Percentiles rank a stretch among this genome's conserved stretches.
phyloP scores from a whole-genome alignment of 1,140 invertebrate genomes.

The Brachionus rotundiformis region DNA sequence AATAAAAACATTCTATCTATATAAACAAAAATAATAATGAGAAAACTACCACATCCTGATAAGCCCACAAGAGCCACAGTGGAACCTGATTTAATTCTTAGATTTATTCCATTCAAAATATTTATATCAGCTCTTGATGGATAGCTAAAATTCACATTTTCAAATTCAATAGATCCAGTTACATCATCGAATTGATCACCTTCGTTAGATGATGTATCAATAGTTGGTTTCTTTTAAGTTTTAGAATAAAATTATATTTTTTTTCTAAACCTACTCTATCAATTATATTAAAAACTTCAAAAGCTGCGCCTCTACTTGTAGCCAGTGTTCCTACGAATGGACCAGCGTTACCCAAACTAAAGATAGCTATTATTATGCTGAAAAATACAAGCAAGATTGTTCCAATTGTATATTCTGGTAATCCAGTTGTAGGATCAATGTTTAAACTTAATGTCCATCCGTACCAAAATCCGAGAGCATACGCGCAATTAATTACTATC shows the following conservation, averaged over 20 bases:
- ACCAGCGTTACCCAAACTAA: slow-evolving; percentile 79
- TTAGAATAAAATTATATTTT: slow-evolving; percentile 74
- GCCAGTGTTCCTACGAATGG: slow-evolving; percentile 78
- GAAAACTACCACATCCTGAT: too few species aligned
- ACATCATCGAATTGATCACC: slow-evolving; percentile 66
- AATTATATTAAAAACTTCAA: slow-evolving; percentile 75
- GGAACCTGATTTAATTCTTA: slow-evolving; percentile 81
- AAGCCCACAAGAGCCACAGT: slow-evolving; percentile 82
- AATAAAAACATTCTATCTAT: too few species aligned
- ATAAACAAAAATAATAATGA: too few species aligned
- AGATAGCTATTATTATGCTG: slow-evolving; percentile 77
- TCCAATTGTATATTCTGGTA: slow-evolving; percentile 40
- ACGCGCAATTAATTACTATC: slow-evolving; percentile 30
- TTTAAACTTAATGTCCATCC: slow-evolving; percentile 25
- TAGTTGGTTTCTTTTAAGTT: slow-evolving; percentile 69
- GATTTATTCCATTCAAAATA: slow-evolving; percentile 70
- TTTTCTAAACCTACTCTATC: slow-evolving; percentile 77
- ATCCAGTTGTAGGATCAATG: slow-evolving; percentile 1
- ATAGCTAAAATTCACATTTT: slow-evolving; percentile 81
- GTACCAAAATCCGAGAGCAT: slow-evolving; percentile 48
- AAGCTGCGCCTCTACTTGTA: slow-evolving; percentile 75
- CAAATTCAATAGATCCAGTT: slow-evolving; percentile 79
- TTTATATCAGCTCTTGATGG: slow-evolving; percentile 74
- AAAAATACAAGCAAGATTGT: slow-evolving; percentile 55
- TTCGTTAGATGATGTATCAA: background rate